phyloP scores from a whole-genome alignment of 2,113 vertebrate genomes.

The Recurvirostra avosetta region DNA sequence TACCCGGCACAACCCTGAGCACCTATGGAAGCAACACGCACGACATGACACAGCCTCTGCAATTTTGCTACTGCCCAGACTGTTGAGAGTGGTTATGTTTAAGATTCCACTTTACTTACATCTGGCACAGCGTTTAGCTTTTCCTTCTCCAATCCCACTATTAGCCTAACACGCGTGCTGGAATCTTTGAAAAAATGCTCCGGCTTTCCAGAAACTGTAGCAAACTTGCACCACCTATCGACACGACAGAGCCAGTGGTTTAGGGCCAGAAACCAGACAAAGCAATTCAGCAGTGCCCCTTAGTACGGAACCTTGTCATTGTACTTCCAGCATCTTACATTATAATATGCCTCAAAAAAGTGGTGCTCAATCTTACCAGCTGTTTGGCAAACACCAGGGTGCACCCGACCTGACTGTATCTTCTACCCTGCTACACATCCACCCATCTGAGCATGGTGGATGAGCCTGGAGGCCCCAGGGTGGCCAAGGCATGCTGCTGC shows the following conservation, averaged over 20 bases:
- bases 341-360: neutral
- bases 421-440: neutral
- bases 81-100: neutral
- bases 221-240: slow-evolving; percentile 46
- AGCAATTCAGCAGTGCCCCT: neutral
- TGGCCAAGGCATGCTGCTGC: neutral
- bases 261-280: neutral
- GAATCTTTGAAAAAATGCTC: neutral
- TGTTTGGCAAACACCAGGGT: neutral
- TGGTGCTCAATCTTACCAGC: fast-evolving
- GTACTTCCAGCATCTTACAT: neutral
- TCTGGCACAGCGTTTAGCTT: neutral
- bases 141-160: neutral
- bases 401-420: neutral
- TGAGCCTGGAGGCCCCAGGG: fast-evolving
- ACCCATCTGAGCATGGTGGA: neutral
- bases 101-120: neutral
- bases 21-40: neutral
- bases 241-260: neutral
- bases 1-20: neutral
- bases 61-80: neutral
- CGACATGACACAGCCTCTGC: neutral
- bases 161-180: fast-evolving
- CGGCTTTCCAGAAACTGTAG: neutral
- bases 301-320: fast-evolving